phyloP scores from a whole-genome alignment of 2,113 vertebrate genomes.

The Ceyx margarethae region DNA sequence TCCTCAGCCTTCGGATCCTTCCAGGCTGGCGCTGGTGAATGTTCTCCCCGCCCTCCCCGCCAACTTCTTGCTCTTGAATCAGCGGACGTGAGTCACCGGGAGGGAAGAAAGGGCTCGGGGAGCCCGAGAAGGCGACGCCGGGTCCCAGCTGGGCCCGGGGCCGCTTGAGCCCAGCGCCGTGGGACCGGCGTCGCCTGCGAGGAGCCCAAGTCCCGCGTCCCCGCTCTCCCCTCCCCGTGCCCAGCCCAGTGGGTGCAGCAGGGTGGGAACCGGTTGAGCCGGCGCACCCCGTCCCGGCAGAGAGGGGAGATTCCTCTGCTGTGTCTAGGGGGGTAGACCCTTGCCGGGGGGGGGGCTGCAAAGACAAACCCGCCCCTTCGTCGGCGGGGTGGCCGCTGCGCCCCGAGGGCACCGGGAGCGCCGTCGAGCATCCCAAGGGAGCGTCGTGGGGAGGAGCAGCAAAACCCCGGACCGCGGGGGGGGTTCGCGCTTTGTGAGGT shows the following conservation, averaged over 20 bases:
- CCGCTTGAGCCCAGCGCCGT: fast-evolving
- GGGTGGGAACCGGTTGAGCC: slow-evolving; percentile 16
- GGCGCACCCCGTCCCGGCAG: not conserved
- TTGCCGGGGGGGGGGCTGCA: not conserved
- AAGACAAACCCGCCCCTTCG: not conserved
- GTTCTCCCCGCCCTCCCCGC: not conserved
- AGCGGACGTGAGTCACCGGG: not conserved
- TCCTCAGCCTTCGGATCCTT: not conserved
- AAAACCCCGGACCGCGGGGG: fast-evolving
- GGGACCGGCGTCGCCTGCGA: fast-evolving
- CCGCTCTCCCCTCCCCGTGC: not conserved
- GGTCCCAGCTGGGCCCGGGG: fast-evolving
- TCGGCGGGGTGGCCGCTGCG: not conserved
- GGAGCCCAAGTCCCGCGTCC: not conserved
- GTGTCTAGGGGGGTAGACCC: not conserved
- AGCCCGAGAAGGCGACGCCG: fast-evolving
- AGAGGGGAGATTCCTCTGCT: slow-evolving; percentile 8
- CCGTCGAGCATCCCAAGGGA: not conserved
- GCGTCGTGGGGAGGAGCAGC: fast-evolving
- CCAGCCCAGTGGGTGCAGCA: slow-evolving; percentile 39
- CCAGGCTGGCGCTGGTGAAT: not conserved
- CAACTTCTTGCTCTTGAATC: not conserved
- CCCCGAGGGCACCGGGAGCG: not conserved
- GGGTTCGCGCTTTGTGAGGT: fast-evolving
- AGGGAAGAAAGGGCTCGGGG: not conserved